Evolutionary conservation across 2,113 vertebrate species (phyloP).

Genomic region (Calyptommatus sinebrachiatus): DNA sequence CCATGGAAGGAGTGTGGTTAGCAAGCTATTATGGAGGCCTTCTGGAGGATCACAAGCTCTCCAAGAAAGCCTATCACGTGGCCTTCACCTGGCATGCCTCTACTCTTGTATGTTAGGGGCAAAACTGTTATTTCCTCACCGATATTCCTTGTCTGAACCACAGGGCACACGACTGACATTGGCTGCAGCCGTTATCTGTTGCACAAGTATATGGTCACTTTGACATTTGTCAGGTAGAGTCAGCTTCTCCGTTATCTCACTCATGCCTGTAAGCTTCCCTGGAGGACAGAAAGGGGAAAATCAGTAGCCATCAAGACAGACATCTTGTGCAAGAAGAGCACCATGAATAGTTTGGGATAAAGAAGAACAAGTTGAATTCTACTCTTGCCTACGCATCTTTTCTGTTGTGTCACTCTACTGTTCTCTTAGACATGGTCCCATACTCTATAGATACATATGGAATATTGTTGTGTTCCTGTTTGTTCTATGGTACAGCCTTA

Average conservation of each 20-base stretch:
- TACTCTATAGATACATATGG: too few relatives aligned
- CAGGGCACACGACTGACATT: conserved; percentile 93
- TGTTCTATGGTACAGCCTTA: too few relatives aligned
- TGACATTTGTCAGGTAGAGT: conserved; percentile 74
- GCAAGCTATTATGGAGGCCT: too few relatives aligned
- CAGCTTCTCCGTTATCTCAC: conserved; percentile 92
- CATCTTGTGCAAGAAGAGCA: background rate
- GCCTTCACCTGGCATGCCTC: background rate
- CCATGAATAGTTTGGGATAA: too few relatives aligned
- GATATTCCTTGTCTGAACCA: conserved; percentile 88
- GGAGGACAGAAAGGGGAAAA: conserved; percentile 43
- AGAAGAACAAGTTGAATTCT: background rate
- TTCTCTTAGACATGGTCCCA: too few relatives aligned
- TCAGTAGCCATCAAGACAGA: background rate
- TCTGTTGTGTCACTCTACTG: too few relatives aligned
- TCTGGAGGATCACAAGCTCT: too few relatives aligned
- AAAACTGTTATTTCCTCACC: conserved; percentile 67
- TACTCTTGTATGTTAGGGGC: background rate
- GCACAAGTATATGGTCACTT: conserved; percentile 85
- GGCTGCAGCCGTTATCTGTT: conserved; percentile 83
- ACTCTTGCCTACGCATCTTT: too few relatives aligned
- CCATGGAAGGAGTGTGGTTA: too few relatives aligned
- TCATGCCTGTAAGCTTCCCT: conserved; percentile 98
- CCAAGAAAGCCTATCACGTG: too few relatives aligned
- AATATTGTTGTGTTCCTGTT: too few relatives aligned